Conservation (phyloP, 1,140 invertebrate species). For the Trigoniulus corallinus region DNA sequence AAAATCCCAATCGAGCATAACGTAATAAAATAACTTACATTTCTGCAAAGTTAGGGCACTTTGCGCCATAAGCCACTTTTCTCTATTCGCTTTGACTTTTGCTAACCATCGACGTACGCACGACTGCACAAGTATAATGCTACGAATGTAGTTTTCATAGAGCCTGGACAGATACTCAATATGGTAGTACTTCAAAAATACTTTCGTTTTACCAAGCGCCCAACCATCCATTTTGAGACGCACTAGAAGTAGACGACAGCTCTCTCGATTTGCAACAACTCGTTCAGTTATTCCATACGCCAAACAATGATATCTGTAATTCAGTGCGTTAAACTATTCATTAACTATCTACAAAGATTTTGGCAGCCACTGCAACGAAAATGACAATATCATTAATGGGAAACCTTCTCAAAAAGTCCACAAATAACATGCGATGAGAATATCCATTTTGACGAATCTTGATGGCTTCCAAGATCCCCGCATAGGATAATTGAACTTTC, state of each 20-base stretch:
- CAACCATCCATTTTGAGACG: conserved; percentile 61
- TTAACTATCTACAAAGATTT: not conserved
- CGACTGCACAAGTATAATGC: conserved; percentile 51
- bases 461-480: conserved; percentile 65
- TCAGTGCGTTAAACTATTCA: conserved; percentile 8
- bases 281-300: conserved; percentile 55
- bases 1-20: not conserved
- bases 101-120: conserved; percentile 53
- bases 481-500: conserved; percentile 49
- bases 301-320: conserved; percentile 55
- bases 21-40: conserved; percentile 13
- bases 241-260: conserved; percentile 48
- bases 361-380: not conserved
- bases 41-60: conserved; percentile 21
- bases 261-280: conserved; percentile 47
- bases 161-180: conserved; percentile 59
- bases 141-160: conserved; percentile 52
- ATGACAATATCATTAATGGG: not conserved
- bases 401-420: conserved; percentile 60
- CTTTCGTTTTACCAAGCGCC: conserved; percentile 64
- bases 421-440: conserved; percentile 57
- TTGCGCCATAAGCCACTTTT: conserved; percentile 34
- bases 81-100: conserved; percentile 26
- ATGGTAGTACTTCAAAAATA: conserved; percentile 75
- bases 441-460: conserved; percentile 62